A percentile compares a stretch with the other conserved stretches of the same genome.
Evolutionary conservation across 2,888 invertebrate species (phyloP).

Genomic region (Oxyteleia sp.): DNA sequence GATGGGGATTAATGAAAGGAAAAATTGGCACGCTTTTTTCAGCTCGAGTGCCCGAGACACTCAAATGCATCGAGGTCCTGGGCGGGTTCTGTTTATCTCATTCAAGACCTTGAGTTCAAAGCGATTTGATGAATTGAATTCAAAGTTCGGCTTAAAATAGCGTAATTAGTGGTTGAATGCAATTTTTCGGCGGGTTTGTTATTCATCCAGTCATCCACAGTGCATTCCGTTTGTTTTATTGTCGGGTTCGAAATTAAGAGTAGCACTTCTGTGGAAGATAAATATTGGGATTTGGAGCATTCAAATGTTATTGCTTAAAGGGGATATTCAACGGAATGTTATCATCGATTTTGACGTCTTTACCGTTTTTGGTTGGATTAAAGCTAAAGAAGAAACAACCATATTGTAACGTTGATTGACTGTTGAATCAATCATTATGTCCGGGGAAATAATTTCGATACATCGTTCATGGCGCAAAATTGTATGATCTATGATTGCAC

Average conservation of each 20-base stretch:
- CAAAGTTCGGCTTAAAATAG: slow-evolving; percentile 22
- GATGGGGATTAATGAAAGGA: slow-evolving; percentile 24
- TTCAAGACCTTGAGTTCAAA: slow-evolving; percentile 38
- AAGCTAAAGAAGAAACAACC: too few relatives aligned
- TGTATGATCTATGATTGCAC: too few relatives aligned
- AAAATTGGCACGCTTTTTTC: slow-evolving; percentile 42
- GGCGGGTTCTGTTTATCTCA: slow-evolving; percentile 29
- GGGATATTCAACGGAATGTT: too few relatives aligned
- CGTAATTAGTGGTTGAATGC: slow-evolving; percentile 37
- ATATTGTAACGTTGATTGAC: too few relatives aligned
- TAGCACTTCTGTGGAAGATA: slow-evolving; percentile 6
- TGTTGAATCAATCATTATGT: too few relatives aligned
- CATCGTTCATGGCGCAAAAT: too few relatives aligned
- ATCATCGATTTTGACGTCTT: too few relatives aligned
- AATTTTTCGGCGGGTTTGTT: slow-evolving; percentile 15
- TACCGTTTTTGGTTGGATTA: too few relatives aligned
- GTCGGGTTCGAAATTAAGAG: slow-evolving; percentile 14
- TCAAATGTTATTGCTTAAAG: neutral
- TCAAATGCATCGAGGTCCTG: slow-evolving; percentile 12
- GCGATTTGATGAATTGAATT: slow-evolving; percentile 37
- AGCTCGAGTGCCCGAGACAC: slow-evolving; percentile 28
- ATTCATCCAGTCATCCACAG: neutral
- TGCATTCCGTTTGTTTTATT: slow-evolving; percentile 1
- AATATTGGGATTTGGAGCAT: neutral
- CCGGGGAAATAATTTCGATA: too few relatives aligned